Evolutionary conservation across 2,113 vertebrate species (phyloP).

Genomic region (Platichthys stellatus): DNA sequence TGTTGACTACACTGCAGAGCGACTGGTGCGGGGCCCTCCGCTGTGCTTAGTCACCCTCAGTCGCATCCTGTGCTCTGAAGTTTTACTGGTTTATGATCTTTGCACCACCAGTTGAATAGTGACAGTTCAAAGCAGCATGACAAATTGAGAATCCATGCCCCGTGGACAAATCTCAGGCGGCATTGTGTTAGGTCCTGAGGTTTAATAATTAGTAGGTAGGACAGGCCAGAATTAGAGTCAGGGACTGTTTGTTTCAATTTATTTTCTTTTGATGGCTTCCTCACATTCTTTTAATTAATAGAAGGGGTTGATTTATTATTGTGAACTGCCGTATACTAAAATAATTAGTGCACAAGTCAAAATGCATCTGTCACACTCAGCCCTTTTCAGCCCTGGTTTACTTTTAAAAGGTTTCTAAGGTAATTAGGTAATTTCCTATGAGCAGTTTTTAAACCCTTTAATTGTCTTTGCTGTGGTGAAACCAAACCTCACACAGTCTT

Average conservation of each 20-base stretch:
- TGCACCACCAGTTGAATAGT: conserved; percentile 68
- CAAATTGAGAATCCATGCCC: conserved; percentile 76
- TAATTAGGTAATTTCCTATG: conserved; percentile 1
- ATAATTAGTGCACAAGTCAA: background rate
- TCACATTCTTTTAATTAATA: conserved; percentile 7
- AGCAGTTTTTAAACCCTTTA: conserved; percentile 22
- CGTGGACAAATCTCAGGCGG: conserved; percentile 61
- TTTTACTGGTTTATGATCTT: conserved; percentile 82
- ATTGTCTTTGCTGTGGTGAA: background rate
- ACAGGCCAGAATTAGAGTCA: conserved; percentile 41
- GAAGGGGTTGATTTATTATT: conserved; percentile 19
- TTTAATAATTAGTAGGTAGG: conserved; percentile 66
- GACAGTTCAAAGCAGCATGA: conserved; percentile 81
- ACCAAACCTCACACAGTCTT: background rate
- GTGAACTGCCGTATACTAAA: background rate
- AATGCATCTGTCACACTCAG: conserved; percentile 1
- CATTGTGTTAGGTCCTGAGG: conserved; percentile 39
- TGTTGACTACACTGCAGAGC: conserved; percentile 68
- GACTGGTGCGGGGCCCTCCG: conserved; percentile 54
- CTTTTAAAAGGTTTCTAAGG: too few relatives aligned
- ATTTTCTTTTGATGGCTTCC: conserved; percentile 27
- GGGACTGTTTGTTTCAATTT: conserved; percentile 33
- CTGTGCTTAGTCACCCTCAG: conserved; percentile 74
- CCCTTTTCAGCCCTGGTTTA: background rate
- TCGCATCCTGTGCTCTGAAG: conserved; percentile 80